Evolutionary conservation across 2,113 vertebrate species (phyloP).

Genomic region (Coptodon bakossiorum): DNA sequence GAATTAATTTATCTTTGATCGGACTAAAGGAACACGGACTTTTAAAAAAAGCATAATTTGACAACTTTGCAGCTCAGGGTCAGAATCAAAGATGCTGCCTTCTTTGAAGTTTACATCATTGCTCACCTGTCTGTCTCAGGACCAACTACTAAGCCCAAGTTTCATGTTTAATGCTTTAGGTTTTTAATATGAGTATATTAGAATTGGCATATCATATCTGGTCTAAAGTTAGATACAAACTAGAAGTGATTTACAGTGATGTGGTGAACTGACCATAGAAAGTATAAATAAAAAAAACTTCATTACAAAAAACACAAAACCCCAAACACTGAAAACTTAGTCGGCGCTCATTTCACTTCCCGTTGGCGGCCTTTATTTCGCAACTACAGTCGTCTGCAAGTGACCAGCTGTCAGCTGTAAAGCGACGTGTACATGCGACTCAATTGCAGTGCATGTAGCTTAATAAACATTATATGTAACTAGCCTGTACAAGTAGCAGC

Average conservation of each 20-base stretch:
- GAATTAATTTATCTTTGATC: neutral
- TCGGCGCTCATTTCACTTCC: neutral
- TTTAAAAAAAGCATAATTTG: neutral
- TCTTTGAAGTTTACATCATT: neutral
- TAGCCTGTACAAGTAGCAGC: accelerated
- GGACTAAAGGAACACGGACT: accelerated
- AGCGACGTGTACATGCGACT: accelerated
- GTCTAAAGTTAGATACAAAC: neutral
- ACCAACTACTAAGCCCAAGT: neutral
- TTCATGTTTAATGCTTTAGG: neutral
- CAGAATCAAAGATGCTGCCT: neutral
- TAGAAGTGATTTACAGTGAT: neutral
- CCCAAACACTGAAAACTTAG: neutral
- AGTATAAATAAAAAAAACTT: neutral
- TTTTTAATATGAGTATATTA: neutral
- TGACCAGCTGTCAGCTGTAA: neutral
- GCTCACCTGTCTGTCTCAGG: neutral
- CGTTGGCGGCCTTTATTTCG: accelerated
- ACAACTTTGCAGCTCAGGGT: neutral
- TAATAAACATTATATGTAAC: neutral
- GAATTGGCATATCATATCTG: neutral
- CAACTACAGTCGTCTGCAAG: neutral
- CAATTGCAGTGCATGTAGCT: neutral
- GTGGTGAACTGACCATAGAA: neutral
- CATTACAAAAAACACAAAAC: neutral